Percentiles rank a stretch among this genome's conserved stretches.
These are phyloP conservation scores for Megamerina dolium DNA, from an alignment of 2,888 invertebrate genomes.

Conservation along the genomic window DNA sequence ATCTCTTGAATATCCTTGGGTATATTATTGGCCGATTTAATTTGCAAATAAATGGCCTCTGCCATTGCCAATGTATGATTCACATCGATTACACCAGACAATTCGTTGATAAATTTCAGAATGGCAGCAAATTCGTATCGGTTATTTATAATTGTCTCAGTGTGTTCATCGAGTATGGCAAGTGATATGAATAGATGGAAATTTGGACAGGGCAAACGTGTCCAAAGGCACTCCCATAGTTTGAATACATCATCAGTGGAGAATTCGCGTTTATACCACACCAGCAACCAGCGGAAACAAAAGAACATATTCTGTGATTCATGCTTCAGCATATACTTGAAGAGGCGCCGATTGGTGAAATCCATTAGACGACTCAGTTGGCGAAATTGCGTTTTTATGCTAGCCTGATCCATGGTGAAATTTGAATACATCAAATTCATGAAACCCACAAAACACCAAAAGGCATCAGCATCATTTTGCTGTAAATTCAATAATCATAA, in stretches of 20 bases:
- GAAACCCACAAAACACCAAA: conserved; percentile 98
- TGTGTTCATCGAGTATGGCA: conserved; percentile 88
- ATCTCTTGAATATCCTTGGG: conserved; percentile 67
- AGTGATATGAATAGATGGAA: conserved; percentile 91
- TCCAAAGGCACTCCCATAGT: conserved; percentile 97
- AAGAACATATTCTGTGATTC: conserved; percentile 91
- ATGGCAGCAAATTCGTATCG: conserved; percentile 95
- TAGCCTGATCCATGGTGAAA: conserved; percentile 94
- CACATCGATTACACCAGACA: conserved; percentile 80
- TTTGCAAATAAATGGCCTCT: conserved; percentile 87
- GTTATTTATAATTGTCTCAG: conserved; percentile 79
- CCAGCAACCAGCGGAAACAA: conserved; percentile 96
- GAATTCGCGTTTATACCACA: conserved; percentile 93
- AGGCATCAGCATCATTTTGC: conserved; percentile 91
- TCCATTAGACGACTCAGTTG: conserved; percentile 76
- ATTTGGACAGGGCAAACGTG: conserved; percentile 86
- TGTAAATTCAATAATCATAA: conserved; percentile 45
- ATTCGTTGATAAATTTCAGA: conserved; percentile 92
- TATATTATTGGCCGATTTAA: conserved; percentile 64
- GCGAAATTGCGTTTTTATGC: conserved; percentile 88
- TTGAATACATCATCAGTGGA: conserved; percentile 78
- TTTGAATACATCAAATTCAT: conserved; percentile 90
- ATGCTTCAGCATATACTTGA: conserved; percentile 67
- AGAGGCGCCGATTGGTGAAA: conserved; percentile 78
- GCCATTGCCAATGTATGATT: conserved; percentile 76